Conservation (phyloP, 1,140 invertebrate species). For the Zaprionus camerounensis region DNA sequence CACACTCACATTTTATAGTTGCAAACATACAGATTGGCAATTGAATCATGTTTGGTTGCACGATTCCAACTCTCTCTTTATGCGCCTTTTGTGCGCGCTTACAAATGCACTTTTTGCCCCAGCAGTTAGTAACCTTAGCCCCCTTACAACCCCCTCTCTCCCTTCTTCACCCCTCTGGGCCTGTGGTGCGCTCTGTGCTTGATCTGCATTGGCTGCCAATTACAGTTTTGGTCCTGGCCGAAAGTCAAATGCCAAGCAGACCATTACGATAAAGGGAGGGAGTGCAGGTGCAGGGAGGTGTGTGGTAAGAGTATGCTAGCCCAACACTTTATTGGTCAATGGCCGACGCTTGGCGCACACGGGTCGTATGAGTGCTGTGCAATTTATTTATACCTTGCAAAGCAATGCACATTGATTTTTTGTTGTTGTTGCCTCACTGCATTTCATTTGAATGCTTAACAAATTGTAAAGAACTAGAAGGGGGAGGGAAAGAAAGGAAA, state of each 20-base stretch:
- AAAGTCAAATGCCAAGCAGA: constrained; percentile 53
- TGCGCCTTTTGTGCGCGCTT: constrained; percentile 51
- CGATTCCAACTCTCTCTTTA: background rate
- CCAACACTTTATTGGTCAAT: constrained; percentile 25
- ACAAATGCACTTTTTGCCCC: constrained; percentile 45
- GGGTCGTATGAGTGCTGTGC: constrained; percentile 56
- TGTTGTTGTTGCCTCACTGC: background rate
- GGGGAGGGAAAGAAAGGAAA: background rate
- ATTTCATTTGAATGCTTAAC: constrained; percentile 16
- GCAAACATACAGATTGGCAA: constrained; percentile 61
- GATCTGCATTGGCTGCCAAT: constrained; percentile 53
- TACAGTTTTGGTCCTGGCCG: constrained; percentile 41
- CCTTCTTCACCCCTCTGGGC: background rate
- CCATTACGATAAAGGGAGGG: constrained; percentile 17
- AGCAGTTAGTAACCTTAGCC: constrained; percentile 28
- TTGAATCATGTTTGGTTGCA: constrained; percentile 67
- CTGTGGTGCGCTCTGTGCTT: constrained; percentile 37
- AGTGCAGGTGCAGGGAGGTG: background rate
- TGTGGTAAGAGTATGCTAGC: background rate
- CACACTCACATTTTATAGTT: constrained; percentile 29
- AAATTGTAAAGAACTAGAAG: background rate
- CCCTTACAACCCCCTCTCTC: background rate
- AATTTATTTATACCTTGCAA: constrained; percentile 35
- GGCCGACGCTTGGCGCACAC: constrained; percentile 27
- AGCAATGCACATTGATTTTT: constrained; percentile 7